Base-by-base conservation (phyloP, 2,797 vertebrate species). In the Carduelis carduelis region DNA sequence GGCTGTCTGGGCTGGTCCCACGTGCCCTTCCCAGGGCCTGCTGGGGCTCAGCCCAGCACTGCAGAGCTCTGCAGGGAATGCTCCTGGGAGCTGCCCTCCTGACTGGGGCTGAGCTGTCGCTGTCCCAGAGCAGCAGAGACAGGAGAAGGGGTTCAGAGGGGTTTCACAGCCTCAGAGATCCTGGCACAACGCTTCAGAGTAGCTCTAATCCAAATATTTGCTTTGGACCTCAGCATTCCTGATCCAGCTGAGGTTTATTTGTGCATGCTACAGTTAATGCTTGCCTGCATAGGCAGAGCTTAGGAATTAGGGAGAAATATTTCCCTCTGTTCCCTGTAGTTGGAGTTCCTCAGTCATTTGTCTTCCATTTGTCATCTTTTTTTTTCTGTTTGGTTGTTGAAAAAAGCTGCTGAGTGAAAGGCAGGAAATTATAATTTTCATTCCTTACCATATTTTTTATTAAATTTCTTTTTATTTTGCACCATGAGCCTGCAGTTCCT, bases 101-200 rank as follows among this genome's bases (percentile, higher is more conserved):
- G 1, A 12, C 20, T 27, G 0, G 4, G n/a, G 61, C 3, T 0
- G 16, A 4, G 37, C 6, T 8, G 43, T 44, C 60, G 32, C 41
- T 63, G 53, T 22, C 65, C 37, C 50, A 35, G 49, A 1, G 49
- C 35, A 34, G 84, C 26, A 22, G 14, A 11, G 34, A 30, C 44
- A 46, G 74, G 10, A 28, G 9, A 37, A 23, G 1, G 1, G 65
- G 28, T 11, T 72, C 11, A 19, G 14, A 46, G 50, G 17, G 44
- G 1, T 15, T 80, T 32, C 9, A 1, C 34, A 57, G 80, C 11
- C 8, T 8, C 68, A 39, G 46, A n/a, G n/a, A 8, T 64, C 7
- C 24, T 47, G 74, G 57, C 26, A n/a, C 23, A 5, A 1, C 4
- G 26, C 28, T 78, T 55, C 61, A 46, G 20, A 55, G 28, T 34